Evolutionary conservation across 2,888 invertebrate genomes (phyloP).

Genomic region (Netelia virgata): DNA sequence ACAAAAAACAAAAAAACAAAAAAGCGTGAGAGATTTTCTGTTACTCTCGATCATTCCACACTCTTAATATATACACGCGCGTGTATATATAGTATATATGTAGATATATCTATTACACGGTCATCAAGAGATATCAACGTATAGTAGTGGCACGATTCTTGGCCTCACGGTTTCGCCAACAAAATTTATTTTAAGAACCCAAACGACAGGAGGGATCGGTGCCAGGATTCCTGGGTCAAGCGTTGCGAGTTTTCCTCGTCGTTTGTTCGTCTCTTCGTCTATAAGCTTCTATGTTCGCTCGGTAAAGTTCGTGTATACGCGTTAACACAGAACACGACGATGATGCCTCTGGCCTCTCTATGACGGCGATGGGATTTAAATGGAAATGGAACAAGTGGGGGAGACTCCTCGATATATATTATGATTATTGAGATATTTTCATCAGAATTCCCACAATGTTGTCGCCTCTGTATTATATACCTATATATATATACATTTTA

Average conservation of each 20-base stretch:
- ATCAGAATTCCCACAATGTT: not conserved
- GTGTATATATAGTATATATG: not conserved
- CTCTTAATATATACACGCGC: not conserved
- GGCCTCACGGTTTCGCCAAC: constrained; percentile 69
- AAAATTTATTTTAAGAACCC: constrained; percentile 70
- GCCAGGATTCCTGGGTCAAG: constrained; percentile 69
- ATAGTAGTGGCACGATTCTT: constrained; percentile 42
- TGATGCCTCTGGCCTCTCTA: not conserved
- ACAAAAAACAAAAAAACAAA: not conserved
- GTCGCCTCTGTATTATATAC: too few relatives aligned
- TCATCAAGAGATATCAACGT: constrained; percentile 14
- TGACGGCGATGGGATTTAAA: constrained; percentile 25
- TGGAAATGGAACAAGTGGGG: constrained; percentile 39
- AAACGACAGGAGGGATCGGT: constrained; percentile 61
- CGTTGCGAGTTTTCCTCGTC: constrained; percentile 47
- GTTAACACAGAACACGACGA: not conserved
- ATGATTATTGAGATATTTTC: not conserved
- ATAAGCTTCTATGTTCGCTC: constrained; percentile 10
- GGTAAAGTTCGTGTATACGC: constrained; percentile 14
- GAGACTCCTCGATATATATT: not conserved
- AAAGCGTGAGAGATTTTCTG: constrained; percentile 46
- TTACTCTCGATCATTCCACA: constrained; percentile 49
- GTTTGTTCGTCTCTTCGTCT: constrained; percentile 28
- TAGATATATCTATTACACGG: not conserved
- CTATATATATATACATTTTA: too few relatives aligned